phyloP scores from a whole-genome alignment of 2,888 invertebrate species.

The Drosophila nigritarsus region DNA sequence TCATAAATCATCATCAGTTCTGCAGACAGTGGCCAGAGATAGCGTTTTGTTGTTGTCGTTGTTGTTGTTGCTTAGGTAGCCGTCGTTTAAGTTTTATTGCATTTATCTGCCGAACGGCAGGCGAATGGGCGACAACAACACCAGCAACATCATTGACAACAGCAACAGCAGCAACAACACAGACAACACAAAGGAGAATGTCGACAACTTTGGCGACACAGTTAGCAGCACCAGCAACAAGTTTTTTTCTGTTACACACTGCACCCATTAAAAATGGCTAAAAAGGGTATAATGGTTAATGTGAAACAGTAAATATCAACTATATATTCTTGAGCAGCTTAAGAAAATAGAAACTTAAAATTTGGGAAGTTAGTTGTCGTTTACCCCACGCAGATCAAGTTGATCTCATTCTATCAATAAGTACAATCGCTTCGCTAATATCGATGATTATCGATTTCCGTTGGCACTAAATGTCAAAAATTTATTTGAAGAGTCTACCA shows the following conservation, averaged over 20 bases:
- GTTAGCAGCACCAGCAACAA: conserved; percentile 69
- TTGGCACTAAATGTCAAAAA: accelerated
- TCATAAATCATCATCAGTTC: conserved; percentile 80
- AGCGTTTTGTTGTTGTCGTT: conserved; percentile 42
- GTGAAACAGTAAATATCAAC: not conserved
- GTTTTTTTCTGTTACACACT: conserved; percentile 34
- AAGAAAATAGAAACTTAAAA: accelerated
- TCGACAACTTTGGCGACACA: conserved; percentile 73
- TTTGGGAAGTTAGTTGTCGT: not conserved
- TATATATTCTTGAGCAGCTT: not conserved
- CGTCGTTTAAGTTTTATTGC: conserved; percentile 71
- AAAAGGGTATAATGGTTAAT: not conserved
- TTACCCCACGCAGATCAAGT: not conserved
- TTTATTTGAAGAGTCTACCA: not conserved
- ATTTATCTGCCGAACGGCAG: conserved; percentile 61
- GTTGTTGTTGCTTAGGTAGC: conserved; percentile 62
- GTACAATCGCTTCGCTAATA: not conserved
- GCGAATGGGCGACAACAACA: conserved; percentile 28
- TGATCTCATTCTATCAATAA: not conserved
- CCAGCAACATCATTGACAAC: conserved; percentile 28
- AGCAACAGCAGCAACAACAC: conserved; percentile 12
- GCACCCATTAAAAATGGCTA: not conserved
- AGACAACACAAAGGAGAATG: conserved; percentile 22
- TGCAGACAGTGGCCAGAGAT: conserved; percentile 51
- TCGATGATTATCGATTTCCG: not conserved